Base-by-base conservation (phyloP, 2,797 vertebrate genomes). In the Chromobotia macracanthus region DNA sequence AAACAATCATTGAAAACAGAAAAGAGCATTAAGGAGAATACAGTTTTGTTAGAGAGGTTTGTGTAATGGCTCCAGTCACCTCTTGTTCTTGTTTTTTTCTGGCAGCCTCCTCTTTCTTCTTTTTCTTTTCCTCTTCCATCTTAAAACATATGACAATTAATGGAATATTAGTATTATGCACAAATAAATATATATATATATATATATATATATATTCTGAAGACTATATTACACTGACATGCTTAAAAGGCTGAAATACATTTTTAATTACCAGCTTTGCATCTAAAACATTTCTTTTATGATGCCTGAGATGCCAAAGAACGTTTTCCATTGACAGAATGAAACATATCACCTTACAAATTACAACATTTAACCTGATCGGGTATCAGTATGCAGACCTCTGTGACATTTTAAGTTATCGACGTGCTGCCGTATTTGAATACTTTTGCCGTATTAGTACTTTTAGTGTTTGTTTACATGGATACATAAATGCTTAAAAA, bases 61-160 rank as follows among this genome's bases (percentile, higher is more conserved):
- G 28, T 28, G 10, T 35, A 48, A 46, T 28, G 8, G 38, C 4
- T 2, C 63, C 21, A 84, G 88, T 83, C 81, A 97, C 96, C 93
- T 99, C 96, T 74, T 96, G 97, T 55, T 97, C 94, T 60, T 93
- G 94, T 87, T 95, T 98, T 86, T 92, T 98, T 83, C 82, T 93
- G 46, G 95, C 92, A 1, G 95, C 95, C 74, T 96, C 97, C 50
- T 97, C 95, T 85, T 96, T 99, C 88, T 96, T 99, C 83, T n/a
- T 94, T 79, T 84, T 95, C 89, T 95, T 98, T 84, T 97, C 97
- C 44, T 98, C 97, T 86, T 99, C 97, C 77, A 91, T 84, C 84
- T 86, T 64, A 18, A 79, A 71, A 56, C 50, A 72, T 56, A 31
- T 19, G 31, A 31, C 15, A 81, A 67, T 1, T 11, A 50, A 70